These are phyloP conservation scores for Phylloscopus trochilus DNA, from an alignment of 2,113 vertebrate genomes.

Conservation along the genomic window DNA sequence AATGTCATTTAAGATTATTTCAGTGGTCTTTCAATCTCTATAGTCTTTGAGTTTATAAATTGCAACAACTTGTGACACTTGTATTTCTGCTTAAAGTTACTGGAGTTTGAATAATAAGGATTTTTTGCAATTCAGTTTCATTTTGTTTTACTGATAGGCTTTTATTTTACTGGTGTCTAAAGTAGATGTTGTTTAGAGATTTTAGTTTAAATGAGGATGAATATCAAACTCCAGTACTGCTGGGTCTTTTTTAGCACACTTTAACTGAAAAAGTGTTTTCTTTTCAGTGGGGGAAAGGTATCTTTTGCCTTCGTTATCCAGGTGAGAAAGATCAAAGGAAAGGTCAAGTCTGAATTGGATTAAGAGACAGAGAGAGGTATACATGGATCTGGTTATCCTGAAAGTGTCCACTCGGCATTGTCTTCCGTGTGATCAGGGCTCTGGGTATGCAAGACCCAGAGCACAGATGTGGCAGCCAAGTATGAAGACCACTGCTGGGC, in stretches of 20 bases:
- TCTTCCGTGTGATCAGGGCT: neutral
- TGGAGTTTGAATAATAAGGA: neutral
- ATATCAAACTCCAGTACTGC: neutral
- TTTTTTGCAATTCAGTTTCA: neutral
- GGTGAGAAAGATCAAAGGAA: neutral
- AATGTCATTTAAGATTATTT: constrained; percentile 1
- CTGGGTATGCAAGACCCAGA: neutral
- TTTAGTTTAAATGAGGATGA: neutral
- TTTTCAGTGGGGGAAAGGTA: neutral
- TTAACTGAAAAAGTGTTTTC: neutral
- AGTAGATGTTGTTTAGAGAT: neutral
- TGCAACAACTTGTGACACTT: neutral
- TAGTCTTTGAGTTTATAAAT: neutral
- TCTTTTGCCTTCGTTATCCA: neutral
- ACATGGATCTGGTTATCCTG: neutral
- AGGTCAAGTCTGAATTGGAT: neutral
- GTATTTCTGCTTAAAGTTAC: neutral
- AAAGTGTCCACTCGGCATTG: neutral
- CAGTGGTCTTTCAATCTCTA: neutral
- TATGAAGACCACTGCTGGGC: neutral
- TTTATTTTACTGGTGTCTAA: neutral
- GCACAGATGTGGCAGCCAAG: rapidly evolving
- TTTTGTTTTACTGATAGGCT: neutral
- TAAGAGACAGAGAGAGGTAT: neutral
- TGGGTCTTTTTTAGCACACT: neutral